These are phyloP conservation scores for Cheilosia vernalis DNA, from an alignment of 2,888 invertebrate genomes.

Conservation along the genomic window DNA sequence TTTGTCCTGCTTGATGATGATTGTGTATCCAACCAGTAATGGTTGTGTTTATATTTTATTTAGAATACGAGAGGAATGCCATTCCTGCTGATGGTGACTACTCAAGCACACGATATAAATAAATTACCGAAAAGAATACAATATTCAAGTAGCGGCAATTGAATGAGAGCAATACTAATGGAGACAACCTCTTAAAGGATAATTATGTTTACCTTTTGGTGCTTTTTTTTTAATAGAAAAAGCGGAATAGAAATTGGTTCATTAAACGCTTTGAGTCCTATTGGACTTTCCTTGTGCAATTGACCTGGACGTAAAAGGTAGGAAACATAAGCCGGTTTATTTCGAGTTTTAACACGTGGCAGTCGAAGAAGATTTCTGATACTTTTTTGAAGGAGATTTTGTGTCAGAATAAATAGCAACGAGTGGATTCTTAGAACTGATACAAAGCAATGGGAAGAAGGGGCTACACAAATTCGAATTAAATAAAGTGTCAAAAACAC, in stretches of 20 bases:
- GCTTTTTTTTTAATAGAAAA: conserved; percentile 53
- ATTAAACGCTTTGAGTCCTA: conserved; percentile 37
- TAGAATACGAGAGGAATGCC: not conserved
- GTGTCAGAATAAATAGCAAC: too few species aligned
- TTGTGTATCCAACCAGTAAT: conserved; percentile 16
- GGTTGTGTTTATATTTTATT: conserved; percentile 9
- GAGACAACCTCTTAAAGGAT: conserved; percentile 65
- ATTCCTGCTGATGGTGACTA: conserved; percentile 49
- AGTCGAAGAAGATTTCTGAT: too few species aligned
- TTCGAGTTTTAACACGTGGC: too few species aligned
- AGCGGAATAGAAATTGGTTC: conserved; percentile 74
- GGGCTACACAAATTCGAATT: too few species aligned
- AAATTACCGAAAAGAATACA: conserved; percentile 56
- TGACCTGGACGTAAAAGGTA: not conserved
- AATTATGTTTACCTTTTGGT: conserved; percentile 69
- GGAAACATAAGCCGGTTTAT: too few species aligned
- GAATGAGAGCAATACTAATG: conserved; percentile 41
- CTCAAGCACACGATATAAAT: conserved; percentile 64
- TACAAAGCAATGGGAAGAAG: too few species aligned
- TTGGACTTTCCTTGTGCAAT: not conserved
- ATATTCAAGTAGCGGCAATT: conserved; percentile 61
- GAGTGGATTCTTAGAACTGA: too few species aligned
- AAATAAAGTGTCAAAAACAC: too few species aligned
- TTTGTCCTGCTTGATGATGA: conserved; percentile 60
- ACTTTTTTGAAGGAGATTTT: too few species aligned